Conservation (phyloP, 2,113 vertebrate species). For the Eretmochelys imbricata region DNA sequence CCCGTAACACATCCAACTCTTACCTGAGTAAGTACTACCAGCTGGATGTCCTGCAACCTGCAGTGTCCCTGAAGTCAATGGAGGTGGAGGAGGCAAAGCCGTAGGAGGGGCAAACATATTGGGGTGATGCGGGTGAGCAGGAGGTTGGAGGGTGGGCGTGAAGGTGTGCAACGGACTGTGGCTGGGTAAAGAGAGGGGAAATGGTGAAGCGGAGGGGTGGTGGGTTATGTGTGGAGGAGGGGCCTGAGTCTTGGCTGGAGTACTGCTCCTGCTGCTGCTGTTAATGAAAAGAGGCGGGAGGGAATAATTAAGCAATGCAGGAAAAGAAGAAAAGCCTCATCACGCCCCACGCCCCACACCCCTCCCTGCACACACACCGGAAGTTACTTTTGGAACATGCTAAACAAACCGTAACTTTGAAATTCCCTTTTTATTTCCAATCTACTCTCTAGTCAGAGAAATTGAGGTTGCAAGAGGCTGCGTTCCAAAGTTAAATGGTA, state of each 20-base stretch:
- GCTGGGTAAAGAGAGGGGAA: constrained; percentile 88
- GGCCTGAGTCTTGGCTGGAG: constrained; percentile 91
- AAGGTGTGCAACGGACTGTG: constrained; percentile 90
- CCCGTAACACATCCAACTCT: not conserved
- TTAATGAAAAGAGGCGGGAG: constrained; percentile 17
- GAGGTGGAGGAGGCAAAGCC: constrained; percentile 95
- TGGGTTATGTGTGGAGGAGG: constrained; percentile 84
- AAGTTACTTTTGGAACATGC: not conserved
- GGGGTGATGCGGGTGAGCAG: constrained; percentile 92
- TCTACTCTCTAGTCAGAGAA: not conserved
- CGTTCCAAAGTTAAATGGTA: not conserved
- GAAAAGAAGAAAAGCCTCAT: not conserved
- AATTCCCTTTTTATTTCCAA: not conserved
- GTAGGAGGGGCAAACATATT: constrained; percentile 99
- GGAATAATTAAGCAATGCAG: not conserved
- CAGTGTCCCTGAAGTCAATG: constrained; percentile 94
- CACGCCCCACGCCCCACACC: not conserved
- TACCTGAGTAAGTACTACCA: constrained; percentile 95
- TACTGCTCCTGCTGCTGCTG: constrained; percentile 97
- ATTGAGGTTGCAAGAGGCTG: not conserved
- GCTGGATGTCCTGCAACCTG: constrained; percentile 95
- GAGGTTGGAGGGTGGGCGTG: constrained; percentile 90
- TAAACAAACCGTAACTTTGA: not conserved
- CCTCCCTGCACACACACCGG: not conserved
- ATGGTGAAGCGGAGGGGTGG: constrained; percentile 86